Conservation (phyloP, 2,797 vertebrate species). For the Oophaga sylvatica region DNA sequence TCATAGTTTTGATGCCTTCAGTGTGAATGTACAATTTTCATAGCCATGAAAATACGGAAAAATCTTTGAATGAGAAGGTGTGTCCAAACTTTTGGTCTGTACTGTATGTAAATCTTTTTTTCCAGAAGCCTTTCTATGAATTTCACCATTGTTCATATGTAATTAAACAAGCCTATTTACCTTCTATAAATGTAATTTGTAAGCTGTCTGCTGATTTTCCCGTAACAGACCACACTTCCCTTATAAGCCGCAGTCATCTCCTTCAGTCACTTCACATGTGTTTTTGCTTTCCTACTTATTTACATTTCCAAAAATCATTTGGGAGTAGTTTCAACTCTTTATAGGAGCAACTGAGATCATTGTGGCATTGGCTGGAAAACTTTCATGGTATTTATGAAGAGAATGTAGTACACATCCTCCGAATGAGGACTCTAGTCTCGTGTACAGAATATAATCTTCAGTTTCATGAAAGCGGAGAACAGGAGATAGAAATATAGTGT, state of each 20-base stretch:
- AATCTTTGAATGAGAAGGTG: no score
- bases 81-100: no score
- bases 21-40: no score
- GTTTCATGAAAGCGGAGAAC: not conserved
- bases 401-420: conserved; percentile 1
- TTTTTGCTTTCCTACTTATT: conserved; percentile 17
- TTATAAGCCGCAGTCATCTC: not conserved
- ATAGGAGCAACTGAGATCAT: conserved; percentile 22
- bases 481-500: not conserved
- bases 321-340: conserved; percentile 17
- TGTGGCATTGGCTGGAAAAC: conserved; percentile 23
- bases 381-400: not conserved
- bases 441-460: not conserved
- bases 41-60: no score
- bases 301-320: conserved; percentile 27
- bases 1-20: no score
- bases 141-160: not conserved
- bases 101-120: not conserved
- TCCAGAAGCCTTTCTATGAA: not conserved
- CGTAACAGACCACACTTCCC: not conserved
- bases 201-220: not conserved
- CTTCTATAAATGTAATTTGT: not conserved
- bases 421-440: not conserved
- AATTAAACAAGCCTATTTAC: not conserved
- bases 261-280: conserved; percentile 28